Evolutionary conservation across 2,888 invertebrate genomes (phyloP), one percentile per base, ranked within the genome.

Genomic region (Diarsia mendica): DNA sequence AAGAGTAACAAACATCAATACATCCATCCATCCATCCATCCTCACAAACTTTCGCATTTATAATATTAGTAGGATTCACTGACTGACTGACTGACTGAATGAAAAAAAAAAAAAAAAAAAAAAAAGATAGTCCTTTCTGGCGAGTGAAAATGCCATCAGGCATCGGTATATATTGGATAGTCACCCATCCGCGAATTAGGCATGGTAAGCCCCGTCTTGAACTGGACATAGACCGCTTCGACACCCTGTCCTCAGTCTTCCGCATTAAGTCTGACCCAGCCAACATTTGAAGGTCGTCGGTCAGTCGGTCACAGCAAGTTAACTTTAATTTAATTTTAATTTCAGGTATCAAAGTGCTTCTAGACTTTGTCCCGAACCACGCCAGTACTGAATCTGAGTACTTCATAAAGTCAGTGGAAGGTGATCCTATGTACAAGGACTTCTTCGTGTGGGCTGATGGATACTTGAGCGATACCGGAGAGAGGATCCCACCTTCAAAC

Each of bases 381-480:
- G 97, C 98, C 0, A 98, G 98, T 82, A 97, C 98, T 67, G 95
- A 98, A 83, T 98, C 98, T 67, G 97, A 97, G 3, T 99, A 99
- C 98, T 99, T 99, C 93, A 91, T 93, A 44, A 96, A 97, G 71
- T 99, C 99, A 0, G 96, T 97, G 3, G 94, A 96, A 0, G 93
- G 93, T 1, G 96, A 97, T 69, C 95, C 97, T 0, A 97, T 97
- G 0, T 99, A 97, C 89, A 97, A 97, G 55, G 97, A 98, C 87
- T 98, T 97, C 90, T 98, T 98, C 90, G 93, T 98, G 0, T 98
- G 98, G 98, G 97, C 96, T 55, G 97, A 98, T 64, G 97, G 97
- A 0, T 90, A 93, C 65, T 89, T 93, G 0, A 92, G 95, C 69
- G 85, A 82, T 0, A 89, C 88, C 53, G 15, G 44, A 44, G 92